A percentile compares a stretch with the other conserved stretches of the same genome.
phyloP scores from a whole-genome alignment of 1,140 invertebrate species.

The Nephila pilipes region DNA sequence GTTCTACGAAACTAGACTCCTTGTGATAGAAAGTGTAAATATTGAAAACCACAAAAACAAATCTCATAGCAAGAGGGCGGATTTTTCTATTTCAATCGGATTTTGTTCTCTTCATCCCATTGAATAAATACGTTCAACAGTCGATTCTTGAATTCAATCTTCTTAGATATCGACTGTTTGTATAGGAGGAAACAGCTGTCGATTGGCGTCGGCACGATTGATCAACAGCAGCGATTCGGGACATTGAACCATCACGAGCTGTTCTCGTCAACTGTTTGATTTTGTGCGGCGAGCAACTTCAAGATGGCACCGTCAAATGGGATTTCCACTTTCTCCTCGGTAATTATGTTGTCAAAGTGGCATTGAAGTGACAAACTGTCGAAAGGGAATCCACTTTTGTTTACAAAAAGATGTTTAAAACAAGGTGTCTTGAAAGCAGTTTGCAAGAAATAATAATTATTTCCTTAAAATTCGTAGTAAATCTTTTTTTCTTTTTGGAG shows the following conservation, averaged over 20 bases:
- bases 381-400: not conserved
- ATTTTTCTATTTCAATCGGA: too few relatives aligned
- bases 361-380: slow-evolving; percentile 6
- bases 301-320: not conserved
- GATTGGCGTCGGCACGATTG: not conserved
- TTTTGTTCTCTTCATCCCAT: too few relatives aligned
- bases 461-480: too few relatives aligned
- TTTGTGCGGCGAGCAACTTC: not conserved
- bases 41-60: too few relatives aligned
- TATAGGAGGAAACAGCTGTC: not conserved
- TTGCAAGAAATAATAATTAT: too few relatives aligned
- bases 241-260: not conserved
- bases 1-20: too few relatives aligned
- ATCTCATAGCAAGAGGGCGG: too few relatives aligned
- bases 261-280: not conserved
- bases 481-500: too few relatives aligned
- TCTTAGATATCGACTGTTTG: not conserved
- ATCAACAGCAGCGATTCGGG: not conserved
- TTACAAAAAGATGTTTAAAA: not conserved
- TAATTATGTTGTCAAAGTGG: not conserved
- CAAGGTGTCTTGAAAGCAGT: not conserved
- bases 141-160: too few relatives aligned
- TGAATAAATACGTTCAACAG: too few relatives aligned
- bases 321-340: not conserved
- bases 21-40: too few relatives aligned